A percentile compares a stretch with the other conserved stretches of the same genome.
These are phyloP conservation scores for Cynaeus angustus DNA, from an alignment of 2,888 invertebrate genomes.

Conservation along the genomic window DNA sequence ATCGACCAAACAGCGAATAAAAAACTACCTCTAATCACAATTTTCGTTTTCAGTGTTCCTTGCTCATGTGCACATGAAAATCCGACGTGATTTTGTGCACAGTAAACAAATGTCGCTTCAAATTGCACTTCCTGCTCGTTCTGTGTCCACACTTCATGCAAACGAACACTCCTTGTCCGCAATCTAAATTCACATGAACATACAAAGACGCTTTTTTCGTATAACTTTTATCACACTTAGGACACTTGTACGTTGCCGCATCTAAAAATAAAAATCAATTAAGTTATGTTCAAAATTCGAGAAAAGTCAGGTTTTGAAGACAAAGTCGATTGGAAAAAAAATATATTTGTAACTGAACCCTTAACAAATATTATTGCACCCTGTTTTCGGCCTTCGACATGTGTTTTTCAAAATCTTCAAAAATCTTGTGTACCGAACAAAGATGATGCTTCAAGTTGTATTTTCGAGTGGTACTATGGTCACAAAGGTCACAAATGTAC, in stretches of 20 bases:
- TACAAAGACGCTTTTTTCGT: conserved; percentile 25
- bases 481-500: conserved; percentile 33
- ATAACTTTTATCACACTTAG: conserved; percentile 35
- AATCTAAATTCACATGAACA: conserved; percentile 36
- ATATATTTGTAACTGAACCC: conserved; percentile 1
- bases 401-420: conserved; percentile 15
- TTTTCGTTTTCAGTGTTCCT: conserved; percentile 5
- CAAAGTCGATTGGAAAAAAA: background rate
- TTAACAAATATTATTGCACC: conserved; percentile 5
- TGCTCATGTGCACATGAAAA: conserved; percentile 11
- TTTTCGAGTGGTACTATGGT: conserved; percentile 11
- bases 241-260: conserved; percentile 13
- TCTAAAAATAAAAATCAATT: conserved; percentile 21
- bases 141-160: conserved; percentile 33
- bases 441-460: conserved; percentile 32
- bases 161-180: conserved; percentile 32
- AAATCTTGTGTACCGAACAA: conserved; percentile 16
- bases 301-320: background rate
- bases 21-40: no score
- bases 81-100: conserved; percentile 20
- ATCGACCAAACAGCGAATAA: no score
- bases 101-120: conserved; percentile 25
- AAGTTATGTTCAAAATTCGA: background rate
- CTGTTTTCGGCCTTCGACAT: conserved; percentile 4
- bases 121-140: conserved; percentile 26